Evolutionary conservation across 1,140 invertebrate genomes (phyloP).

Genomic region (Meloidogyne hapla): DNA sequence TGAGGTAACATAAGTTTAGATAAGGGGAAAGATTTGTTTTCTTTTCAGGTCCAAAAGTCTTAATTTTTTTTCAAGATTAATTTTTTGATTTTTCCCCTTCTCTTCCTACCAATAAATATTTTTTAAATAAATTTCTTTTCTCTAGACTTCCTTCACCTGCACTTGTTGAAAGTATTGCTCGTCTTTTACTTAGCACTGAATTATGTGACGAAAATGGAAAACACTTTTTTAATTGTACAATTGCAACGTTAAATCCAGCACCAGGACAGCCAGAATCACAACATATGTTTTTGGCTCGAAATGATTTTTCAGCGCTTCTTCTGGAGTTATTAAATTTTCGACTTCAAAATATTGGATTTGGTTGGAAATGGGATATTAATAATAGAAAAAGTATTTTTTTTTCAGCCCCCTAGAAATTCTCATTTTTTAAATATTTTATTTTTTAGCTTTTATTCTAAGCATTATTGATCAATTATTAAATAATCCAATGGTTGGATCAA

Average conservation of each 20-base stretch:
- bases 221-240: not conserved
- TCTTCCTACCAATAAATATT: too few relatives aligned
- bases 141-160: constrained; percentile 29
- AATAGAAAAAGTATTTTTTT: not conserved
- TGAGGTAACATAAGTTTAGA: not conserved
- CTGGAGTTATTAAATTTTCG: constrained; percentile 15
- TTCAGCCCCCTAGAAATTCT: not conserved
- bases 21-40: too few relatives aligned
- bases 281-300: constrained; percentile 15
- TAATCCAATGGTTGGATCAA: not conserved
- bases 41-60: too few relatives aligned
- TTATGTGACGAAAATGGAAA: not conserved
- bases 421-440: not conserved
- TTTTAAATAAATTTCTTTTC: not conserved
- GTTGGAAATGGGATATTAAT: constrained; percentile 14
- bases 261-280: not conserved
- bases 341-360: constrained; percentile 27
- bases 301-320: constrained; percentile 15
- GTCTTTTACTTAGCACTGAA: constrained; percentile 31
- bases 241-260: not conserved
- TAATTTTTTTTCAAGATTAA: too few relatives aligned
- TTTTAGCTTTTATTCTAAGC: not conserved
- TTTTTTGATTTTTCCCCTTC: too few relatives aligned
- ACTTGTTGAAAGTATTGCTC: constrained; percentile 28
- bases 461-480: constrained; percentile 1